Conservation (phyloP, 2,888 invertebrate genomes). For the Neoitamus cyanurus region DNA sequence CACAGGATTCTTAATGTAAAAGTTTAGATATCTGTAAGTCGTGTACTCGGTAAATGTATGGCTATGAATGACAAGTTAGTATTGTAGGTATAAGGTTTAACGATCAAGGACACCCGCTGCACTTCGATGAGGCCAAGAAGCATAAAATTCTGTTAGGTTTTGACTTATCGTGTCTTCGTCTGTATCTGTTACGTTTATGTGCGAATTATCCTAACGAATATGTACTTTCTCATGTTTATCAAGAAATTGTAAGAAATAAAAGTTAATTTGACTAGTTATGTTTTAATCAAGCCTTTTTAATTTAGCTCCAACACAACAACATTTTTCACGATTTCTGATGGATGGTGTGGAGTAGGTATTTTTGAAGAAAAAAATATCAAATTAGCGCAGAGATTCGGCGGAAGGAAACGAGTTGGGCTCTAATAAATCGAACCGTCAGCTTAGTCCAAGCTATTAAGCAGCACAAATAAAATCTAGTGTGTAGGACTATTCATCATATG, state of each 20-base stretch:
- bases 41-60: background rate
- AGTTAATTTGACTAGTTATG: conserved; percentile 1
- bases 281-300: conserved; percentile 1
- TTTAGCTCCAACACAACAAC: background rate
- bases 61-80: background rate
- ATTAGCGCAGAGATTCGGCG: too few relatives aligned
- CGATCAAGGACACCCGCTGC: background rate
- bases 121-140: background rate
- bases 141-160: background rate
- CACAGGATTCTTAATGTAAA: background rate
- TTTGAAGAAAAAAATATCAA: background rate
- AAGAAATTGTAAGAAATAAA: conserved; percentile 13
- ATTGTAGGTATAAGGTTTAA: background rate
- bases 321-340: background rate
- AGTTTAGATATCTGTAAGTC: background rate
- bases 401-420: too few relatives aligned
- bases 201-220: background rate
- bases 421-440: too few relatives aligned
- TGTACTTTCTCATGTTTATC: conserved; percentile 19
- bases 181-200: background rate
- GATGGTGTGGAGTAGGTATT: background rate
- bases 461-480: too few relatives aligned
- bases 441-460: too few relatives aligned
- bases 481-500: too few relatives aligned
- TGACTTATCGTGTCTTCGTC: background rate